These are phyloP conservation scores for Ostrea edulis DNA, from an alignment of 1,140 invertebrate genomes.

Conservation along the genomic window DNA sequence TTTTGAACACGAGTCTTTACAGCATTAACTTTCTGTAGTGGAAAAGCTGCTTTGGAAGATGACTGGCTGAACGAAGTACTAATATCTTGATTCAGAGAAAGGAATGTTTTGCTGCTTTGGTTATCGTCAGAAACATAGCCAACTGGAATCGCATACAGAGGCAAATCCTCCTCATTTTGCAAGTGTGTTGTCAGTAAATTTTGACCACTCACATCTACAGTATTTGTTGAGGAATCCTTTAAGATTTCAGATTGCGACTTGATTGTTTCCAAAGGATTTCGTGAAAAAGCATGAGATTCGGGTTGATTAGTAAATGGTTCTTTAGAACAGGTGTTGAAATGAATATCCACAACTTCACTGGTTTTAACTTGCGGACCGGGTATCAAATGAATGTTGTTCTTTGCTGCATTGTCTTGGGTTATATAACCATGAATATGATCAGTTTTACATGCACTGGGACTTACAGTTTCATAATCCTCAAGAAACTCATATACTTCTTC, in stretches of 20 bases:
- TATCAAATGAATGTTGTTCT: background rate
- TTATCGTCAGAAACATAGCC: background rate
- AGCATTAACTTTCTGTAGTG: background rate
- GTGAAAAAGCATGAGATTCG: background rate
- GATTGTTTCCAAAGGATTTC: background rate
- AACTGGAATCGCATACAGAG: background rate
- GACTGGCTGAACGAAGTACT: background rate
- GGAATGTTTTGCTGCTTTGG: background rate
- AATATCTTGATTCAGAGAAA: background rate
- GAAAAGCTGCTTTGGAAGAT: background rate
- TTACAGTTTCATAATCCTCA: background rate
- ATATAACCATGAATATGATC: background rate
- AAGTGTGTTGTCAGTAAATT: background rate
- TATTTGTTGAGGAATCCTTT: background rate
- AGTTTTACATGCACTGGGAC: background rate
- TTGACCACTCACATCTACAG: background rate
- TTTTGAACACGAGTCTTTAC: background rate
- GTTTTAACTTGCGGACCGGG: background rate
- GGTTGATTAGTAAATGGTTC: background rate
- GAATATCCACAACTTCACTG: slow-evolving; percentile 27
- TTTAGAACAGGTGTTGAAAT: background rate
- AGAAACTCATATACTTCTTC: slow-evolving; percentile 19
- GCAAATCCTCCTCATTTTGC: background rate
- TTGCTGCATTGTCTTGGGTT: background rate
- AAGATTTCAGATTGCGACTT: background rate